Evolutionary conservation across 2,888 invertebrate genomes (phyloP), one percentile per base, ranked within the genome.

Genomic region (Ormyrus rosae): DNA sequence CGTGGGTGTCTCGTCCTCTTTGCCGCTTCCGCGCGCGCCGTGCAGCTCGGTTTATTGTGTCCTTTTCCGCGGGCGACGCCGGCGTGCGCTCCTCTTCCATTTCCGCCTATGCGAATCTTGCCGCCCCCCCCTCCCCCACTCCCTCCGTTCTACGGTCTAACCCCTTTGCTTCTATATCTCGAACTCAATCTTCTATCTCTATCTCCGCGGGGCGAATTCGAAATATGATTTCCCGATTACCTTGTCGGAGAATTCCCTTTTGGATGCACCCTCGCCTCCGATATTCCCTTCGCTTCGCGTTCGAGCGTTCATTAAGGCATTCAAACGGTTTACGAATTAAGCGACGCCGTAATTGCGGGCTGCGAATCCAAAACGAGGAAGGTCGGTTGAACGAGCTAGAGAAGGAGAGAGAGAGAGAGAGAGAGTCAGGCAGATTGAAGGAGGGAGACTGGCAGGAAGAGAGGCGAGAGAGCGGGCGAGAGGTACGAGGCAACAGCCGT

Each of bases 261-360:
- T 71, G 82, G 82, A 83, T 76, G 74, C 74, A 45, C 58, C 69
- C 56, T 45, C 74, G 56, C 34, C 81, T 76, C 76, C 82, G 77
- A 84, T 83, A 83, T 82, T 83, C 73, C 81, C 83, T 77, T 78
- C 70, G 82, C 82, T 77, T 80, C 56, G 80, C 80, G 83, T 74
- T 83, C 71, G 80, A 78, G 82, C 84, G 83, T 84, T 85, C 84
- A 84, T 84, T 84, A 85, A 86, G 83, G 83, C 84, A 84, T 85
- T 84, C 86, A 83, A 85, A 84, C 84, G 82, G 86, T 84, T 85
- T 85, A 85, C 84, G 85, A 86, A 86, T 87, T 85, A 84, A 84
- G 80, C 84, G 83, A 81, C 81, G 78, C 68, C 84, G 84, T 85
- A 86, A 87, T 86, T 85, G 84, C 85, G 84, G 84, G 75, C 80